Evolutionary conservation across 2,113 vertebrate genomes (phyloP).

Genomic region (human): DNA sequence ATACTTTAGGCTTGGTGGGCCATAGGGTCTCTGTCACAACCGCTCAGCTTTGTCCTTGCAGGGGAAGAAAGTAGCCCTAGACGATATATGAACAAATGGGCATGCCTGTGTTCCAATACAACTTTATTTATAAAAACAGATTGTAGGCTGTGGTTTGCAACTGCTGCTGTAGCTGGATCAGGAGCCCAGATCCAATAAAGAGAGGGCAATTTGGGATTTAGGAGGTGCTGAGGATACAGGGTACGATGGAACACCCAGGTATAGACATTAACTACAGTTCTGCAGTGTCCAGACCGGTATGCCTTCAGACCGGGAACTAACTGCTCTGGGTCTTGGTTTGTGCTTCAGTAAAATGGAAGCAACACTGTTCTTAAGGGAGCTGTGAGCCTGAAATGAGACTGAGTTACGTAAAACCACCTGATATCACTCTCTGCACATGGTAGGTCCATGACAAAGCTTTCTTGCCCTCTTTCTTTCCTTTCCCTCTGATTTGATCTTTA

Average conservation of each 20-base stretch:
- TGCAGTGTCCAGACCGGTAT: neutral
- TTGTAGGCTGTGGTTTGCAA: neutral
- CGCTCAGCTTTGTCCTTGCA: fast-evolving
- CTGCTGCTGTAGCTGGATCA: fast-evolving
- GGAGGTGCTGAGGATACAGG: too few species aligned
- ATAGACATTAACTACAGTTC: too few species aligned
- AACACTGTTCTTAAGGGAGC: neutral
- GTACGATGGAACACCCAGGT: fast-evolving
- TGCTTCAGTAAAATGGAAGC: neutral
- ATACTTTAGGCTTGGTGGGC: neutral
- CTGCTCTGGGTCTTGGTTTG: neutral
- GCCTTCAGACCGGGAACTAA: too few species aligned
- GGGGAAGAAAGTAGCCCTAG: fast-evolving
- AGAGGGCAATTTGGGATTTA: fast-evolving
- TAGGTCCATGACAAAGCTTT: neutral
- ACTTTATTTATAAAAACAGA: neutral
- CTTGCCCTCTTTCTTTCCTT: neutral
- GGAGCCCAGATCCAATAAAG: too few species aligned
- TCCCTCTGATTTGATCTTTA: neutral
- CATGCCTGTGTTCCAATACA: neutral
- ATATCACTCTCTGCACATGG: fast-evolving
- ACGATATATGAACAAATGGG: fast-evolving
- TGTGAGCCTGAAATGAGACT: neutral
- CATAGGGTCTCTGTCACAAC: neutral
- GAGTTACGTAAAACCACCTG: fast-evolving